Conservation (phyloP, 2,888 invertebrate genomes). For the Ellobium chinense region DNA sequence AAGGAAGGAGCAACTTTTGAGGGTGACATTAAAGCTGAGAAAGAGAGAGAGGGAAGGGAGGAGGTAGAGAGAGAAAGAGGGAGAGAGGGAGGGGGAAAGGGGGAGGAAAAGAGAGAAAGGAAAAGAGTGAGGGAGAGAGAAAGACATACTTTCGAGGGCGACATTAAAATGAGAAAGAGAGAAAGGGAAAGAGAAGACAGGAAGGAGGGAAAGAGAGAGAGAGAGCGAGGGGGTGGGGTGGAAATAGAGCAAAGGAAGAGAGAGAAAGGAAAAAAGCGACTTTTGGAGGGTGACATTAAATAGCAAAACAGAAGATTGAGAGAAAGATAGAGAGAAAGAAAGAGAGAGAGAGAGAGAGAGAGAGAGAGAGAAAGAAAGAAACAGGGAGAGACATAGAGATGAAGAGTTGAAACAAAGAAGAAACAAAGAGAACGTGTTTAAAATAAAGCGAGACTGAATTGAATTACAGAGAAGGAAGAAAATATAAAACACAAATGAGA, state of each 20-base stretch:
- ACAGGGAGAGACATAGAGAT: background rate
- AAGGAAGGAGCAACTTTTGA: no score
- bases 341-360: background rate
- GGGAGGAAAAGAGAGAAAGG: background rate
- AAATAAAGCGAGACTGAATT: no score
- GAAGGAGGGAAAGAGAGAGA: conserved; percentile 6
- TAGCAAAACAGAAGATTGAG: background rate
- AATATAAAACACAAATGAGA: no score
- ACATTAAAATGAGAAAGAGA: no score
- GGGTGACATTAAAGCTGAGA: no score
- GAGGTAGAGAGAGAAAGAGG: background rate
- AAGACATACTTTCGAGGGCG: no score
- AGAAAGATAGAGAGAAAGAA: background rate
- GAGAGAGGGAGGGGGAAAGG: background rate
- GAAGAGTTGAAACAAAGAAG: no score
- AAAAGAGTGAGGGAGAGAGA: background rate
- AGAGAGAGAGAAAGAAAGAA: background rate
- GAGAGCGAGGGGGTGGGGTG: background rate
- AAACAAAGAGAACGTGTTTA: no score
- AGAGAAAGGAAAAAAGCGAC: background rate
- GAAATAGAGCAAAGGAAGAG: background rate
- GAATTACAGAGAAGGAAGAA: no score
- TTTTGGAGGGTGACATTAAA: background rate
- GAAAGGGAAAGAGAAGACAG: background rate
- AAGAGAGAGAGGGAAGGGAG: no score